Evolutionary conservation across 2,797 vertebrate genomes (phyloP).

Genomic region (Microctenopoma steveboyesi): DNA sequence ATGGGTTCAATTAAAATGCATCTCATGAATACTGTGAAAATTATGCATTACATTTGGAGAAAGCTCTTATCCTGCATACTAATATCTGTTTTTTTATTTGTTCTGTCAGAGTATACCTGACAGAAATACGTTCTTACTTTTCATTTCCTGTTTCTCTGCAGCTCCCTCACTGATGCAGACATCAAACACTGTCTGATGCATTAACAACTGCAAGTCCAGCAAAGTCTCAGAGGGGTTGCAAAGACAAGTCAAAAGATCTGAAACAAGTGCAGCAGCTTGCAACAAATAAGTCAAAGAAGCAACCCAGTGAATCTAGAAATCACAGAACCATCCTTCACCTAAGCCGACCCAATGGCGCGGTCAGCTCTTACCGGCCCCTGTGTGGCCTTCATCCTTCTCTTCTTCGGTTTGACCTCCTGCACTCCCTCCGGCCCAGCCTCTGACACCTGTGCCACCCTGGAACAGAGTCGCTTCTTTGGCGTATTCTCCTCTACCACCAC

Average conservation of each 20-base stretch:
- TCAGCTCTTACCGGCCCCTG: constrained; percentile 68
- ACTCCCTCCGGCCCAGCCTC: constrained; percentile 86
- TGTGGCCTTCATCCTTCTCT: constrained; percentile 80
- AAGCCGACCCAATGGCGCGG: constrained; percentile 77
- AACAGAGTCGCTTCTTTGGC: constrained; percentile 97
- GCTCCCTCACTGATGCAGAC: constrained; percentile 54
- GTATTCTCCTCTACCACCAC: constrained; percentile 92
- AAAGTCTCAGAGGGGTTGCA: constrained; percentile 51
- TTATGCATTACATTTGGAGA: constrained; percentile 29
- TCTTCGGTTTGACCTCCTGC: constrained; percentile 84
- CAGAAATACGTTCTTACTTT: constrained; percentile 24
- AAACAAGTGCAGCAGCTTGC: constrained; percentile 71
- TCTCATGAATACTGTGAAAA: constrained; percentile 32
- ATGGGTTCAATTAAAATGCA: constrained; percentile 53
- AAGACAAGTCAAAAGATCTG: constrained; percentile 58
- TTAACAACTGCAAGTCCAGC: constrained; percentile 59
- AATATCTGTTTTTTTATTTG: constrained; percentile 18
- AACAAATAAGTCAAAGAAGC: constrained; percentile 64
- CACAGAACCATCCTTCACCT: constrained; percentile 39
- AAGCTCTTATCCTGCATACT: constrained; percentile 17
- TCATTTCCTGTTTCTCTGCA: constrained; percentile 56
- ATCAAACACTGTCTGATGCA: constrained; percentile 54
- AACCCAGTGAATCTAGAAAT: constrained; percentile 38
- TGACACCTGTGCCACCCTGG: constrained; percentile 91
- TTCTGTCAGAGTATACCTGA: constrained; percentile 27